Base-by-base conservation (phyloP, 1,140 invertebrate genomes). In the Coptotermes formosanus region DNA sequence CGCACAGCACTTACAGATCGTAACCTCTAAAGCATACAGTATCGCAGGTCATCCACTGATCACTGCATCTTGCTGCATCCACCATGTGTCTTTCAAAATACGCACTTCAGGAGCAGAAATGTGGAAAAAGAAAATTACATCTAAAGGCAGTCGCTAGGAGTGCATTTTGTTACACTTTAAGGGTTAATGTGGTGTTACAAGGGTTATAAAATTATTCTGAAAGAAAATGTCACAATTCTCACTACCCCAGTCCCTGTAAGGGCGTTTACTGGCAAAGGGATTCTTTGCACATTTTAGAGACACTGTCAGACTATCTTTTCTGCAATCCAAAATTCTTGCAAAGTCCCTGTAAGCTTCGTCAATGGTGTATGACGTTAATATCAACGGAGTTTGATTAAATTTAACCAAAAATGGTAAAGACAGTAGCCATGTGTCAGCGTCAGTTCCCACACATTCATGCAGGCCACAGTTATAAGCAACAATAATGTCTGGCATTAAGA, bases 401-500 rank as follows among this genome's bases (percentile, higher is more conserved):
- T 59, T 59, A 8, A 84, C 43, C 30, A 84, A 64, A 84, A 55
- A 84, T 30, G 83, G 45, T 38, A 84, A 19, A 19, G 83, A 38
- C 9, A 23, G 14, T 45, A 32, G 19, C 83, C 83, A 84, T 30
- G 83, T 84, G 55, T 84, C 83, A 84, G 12, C 9, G 8, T 30
- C 19, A 84, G 83, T 48, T 44, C 83, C 83, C 55, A 85, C 86
- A 87, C 45, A 59, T 64, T 87, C 86, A 64, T 87, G 86, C 8
- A 87, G 59, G 23, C 86, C 86, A 69, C 82, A 83, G 64, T 87
- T 87, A 85, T 84, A 87, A 64, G 83, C 82, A 25, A 87, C 25
- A 38, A 87, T 84, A 21, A 87, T n/a, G 81, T 87, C 86, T 85
- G 86, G 86, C 45, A 48, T 45, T 45, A 43, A 7, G 43, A 86